These are phyloP conservation scores for Henicopernis longicauda DNA, from an alignment of 2,113 vertebrate species.

Conservation along the genomic window DNA sequence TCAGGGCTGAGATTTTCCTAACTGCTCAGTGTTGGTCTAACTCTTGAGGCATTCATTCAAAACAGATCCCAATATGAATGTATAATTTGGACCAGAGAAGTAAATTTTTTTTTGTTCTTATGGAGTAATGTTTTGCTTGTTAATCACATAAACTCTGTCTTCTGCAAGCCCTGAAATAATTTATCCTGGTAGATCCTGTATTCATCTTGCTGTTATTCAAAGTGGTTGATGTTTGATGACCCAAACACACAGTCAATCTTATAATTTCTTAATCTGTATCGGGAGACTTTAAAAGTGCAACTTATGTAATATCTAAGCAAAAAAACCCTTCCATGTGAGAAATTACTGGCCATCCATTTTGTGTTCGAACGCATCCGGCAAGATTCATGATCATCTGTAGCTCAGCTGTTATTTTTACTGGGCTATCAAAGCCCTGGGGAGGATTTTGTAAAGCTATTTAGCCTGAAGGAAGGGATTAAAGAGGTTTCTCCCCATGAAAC, in stretches of 20 bases:
- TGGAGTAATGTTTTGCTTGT: neutral
- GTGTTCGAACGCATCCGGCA: neutral
- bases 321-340: neutral
- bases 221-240: neutral
- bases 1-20: neutral
- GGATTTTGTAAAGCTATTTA: conserved; percentile 68
- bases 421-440: conserved; percentile 50
- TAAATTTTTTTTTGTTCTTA: neutral
- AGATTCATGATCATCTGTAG: conserved; percentile 58
- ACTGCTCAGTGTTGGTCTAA: neutral
- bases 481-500: conserved; percentile 54
- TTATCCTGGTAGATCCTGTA: neutral
- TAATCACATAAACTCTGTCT: neutral
- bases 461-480: conserved; percentile 62
- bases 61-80: neutral
- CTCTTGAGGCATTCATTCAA: neutral
- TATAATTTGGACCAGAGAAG: neutral
- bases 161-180: neutral
- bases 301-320: neutral
- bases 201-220: neutral
- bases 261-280: neutral
- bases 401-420: conserved; percentile 61
- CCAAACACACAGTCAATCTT: neutral
- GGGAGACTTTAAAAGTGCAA: neutral
- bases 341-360: neutral